Conservation (phyloP, 2,113 vertebrate genomes). For the Nymphicus hollandicus region DNA sequence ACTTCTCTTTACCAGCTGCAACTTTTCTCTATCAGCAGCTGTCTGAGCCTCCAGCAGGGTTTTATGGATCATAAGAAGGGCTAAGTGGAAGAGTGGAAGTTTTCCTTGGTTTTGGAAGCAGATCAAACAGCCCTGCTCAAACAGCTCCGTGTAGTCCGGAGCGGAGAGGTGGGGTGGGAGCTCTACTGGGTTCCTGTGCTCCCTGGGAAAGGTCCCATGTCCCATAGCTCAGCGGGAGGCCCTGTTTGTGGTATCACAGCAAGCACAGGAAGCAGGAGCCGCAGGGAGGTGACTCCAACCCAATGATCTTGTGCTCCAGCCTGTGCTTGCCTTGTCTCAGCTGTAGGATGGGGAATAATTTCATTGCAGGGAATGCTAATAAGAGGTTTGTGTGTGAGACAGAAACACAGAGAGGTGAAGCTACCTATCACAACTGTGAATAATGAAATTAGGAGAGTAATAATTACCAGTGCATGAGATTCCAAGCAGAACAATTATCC, state of each 20-base stretch:
- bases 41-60: constrained; percentile 14
- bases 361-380: constrained; percentile 8
- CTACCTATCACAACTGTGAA: constrained; percentile 49
- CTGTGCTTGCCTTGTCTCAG: not conserved
- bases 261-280: not conserved
- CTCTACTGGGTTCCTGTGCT: not conserved
- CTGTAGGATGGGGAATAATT: not conserved
- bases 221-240: accelerated
- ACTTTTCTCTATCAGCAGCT: constrained; percentile 28
- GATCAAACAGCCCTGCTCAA: not conserved
- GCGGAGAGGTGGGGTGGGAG: not conserved
- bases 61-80: constrained; percentile 41
- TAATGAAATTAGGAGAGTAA: constrained; percentile 31
- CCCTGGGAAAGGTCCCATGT: accelerated
- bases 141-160: not conserved
- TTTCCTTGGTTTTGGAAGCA: not conserved
- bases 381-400: not conserved
- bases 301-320: not conserved
- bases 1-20: not conserved
- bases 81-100: constrained; percentile 43
- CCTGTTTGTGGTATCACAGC: not conserved
- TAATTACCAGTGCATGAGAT: constrained; percentile 48
- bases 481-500: constrained; percentile 30
- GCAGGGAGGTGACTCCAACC: not conserved
- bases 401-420: constrained; percentile 29